Evolutionary conservation across 2,888 invertebrate genomes (phyloP).

Genomic region (Heteromurus nitidus): DNA sequence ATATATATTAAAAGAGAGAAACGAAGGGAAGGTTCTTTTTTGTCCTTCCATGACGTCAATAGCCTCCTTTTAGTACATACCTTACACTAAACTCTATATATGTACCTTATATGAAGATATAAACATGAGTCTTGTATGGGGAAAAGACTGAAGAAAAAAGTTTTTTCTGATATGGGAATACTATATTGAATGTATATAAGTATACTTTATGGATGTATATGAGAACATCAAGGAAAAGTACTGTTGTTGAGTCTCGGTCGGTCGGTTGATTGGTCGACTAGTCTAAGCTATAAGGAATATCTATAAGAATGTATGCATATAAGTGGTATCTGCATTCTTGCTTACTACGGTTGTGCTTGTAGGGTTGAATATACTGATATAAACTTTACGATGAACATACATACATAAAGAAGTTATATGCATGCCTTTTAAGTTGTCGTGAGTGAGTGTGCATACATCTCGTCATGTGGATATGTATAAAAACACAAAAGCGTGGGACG

Average conservation of each 20-base stretch:
- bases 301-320: neutral
- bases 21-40: slow-evolving; percentile 72
- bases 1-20: slow-evolving; percentile 35
- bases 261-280: slow-evolving; percentile 49
- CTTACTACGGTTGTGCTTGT: no score
- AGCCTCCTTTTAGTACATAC: slow-evolving; percentile 59
- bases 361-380: slow-evolving; percentile 17
- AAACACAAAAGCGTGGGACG: slow-evolving; percentile 38
- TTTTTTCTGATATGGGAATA: neutral
- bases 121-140: no score
- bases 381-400: neutral
- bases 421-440: slow-evolving; percentile 10
- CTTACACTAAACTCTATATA: slow-evolving; percentile 26
- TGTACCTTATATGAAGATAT: slow-evolving; percentile 36
- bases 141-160: neutral
- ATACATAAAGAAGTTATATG: slow-evolving; percentile 12
- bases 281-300: no score
- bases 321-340: no score
- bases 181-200: neutral
- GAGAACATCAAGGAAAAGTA: slow-evolving; percentile 55
- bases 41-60: slow-evolving; percentile 74
- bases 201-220: slow-evolving; percentile 9
- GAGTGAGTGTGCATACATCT: neutral
- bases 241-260: slow-evolving; percentile 57
- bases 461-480: neutral